Evolutionary conservation across 2,113 vertebrate species (phyloP).

Genomic region (Pomatorhinus ruficollis): DNA sequence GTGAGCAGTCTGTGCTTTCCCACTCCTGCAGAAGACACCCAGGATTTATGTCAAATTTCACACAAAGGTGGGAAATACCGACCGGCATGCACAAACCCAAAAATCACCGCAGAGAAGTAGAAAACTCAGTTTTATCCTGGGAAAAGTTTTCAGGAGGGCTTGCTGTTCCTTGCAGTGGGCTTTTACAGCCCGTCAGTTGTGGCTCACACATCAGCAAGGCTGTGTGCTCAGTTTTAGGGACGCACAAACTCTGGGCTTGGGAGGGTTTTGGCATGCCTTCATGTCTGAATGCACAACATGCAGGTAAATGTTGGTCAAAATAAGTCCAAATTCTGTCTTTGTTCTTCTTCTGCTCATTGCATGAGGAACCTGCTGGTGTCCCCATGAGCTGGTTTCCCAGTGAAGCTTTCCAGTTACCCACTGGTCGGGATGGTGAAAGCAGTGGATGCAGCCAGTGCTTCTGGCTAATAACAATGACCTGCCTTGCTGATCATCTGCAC

Average conservation of each 20-base stretch:
- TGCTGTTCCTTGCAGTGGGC: background rate
- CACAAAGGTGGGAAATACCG: background rate
- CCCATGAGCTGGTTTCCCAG: background rate
- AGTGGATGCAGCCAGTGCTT: background rate
- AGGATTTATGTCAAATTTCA: background rate
- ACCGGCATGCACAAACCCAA: background rate
- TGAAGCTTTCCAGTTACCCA: background rate
- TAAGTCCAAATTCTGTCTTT: background rate
- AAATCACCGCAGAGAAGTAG: background rate
- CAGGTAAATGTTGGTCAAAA: background rate
- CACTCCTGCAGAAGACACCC: background rate
- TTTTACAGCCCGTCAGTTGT: background rate
- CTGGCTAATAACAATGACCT: background rate
- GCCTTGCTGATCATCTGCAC: background rate
- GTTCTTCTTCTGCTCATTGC: background rate
- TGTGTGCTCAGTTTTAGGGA: background rate
- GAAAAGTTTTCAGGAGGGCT: background rate
- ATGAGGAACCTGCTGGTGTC: background rate
- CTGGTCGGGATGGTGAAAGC: background rate
- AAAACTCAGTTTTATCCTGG: background rate
- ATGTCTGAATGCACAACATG: background rate
- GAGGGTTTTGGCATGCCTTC: background rate
- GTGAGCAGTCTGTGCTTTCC: background rate
- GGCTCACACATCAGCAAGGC: fast-evolving
- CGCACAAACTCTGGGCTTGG: fast-evolving